Base-by-base conservation (phyloP, 1,140 invertebrate genomes). In the Drosophila ogumai region DNA sequence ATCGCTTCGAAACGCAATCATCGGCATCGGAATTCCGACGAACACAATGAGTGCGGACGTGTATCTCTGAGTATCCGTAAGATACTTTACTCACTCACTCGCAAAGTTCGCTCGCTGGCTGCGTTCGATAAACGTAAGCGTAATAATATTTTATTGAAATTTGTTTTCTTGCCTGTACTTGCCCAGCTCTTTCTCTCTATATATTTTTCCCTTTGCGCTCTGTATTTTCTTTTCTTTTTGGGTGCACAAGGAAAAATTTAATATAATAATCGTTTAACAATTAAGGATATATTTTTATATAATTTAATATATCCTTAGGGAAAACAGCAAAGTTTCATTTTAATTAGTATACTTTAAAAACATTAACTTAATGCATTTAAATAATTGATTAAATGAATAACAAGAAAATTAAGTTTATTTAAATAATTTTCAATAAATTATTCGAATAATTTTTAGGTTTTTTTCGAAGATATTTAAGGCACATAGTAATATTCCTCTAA, bases 91-190 rank as follows among this genome's bases (percentile, higher is more conserved):
- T 59, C 43, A 34, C 57, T 60, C 58, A 40, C 57, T 47, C 56
- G 17, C 66, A 55, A 40, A 55, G 52, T 55, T 49, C 19, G 43
- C 34, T n/a, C 58, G 36, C 17, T 68, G 38, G 17, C 32, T 41
- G 40, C 72, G 76, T 84, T 90, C 84, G 84, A 90, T 90, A 81
- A 90, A 90, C 78, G 85, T 90, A 90, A 90, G 86, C 85, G 85
- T 90, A 90, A 90, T 90, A 90, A 90, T 90, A 90, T 90, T 90
- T 90, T 90, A 90, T 90, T 90, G 85, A 90, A 90, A 90, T 90
- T 90, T 90, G 81, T 90, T 90, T 88, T 81, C 74, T 85, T 84
- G 78, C 79, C 67, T 82, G 69, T 72, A 63, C 47, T 77, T 60
- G 63, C 25, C 44, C 55, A 40, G 63, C 41, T 52, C 60, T 38